Conservation (phyloP, 2,888 invertebrate genomes). For the Pristionchus maxplancki region DNA sequence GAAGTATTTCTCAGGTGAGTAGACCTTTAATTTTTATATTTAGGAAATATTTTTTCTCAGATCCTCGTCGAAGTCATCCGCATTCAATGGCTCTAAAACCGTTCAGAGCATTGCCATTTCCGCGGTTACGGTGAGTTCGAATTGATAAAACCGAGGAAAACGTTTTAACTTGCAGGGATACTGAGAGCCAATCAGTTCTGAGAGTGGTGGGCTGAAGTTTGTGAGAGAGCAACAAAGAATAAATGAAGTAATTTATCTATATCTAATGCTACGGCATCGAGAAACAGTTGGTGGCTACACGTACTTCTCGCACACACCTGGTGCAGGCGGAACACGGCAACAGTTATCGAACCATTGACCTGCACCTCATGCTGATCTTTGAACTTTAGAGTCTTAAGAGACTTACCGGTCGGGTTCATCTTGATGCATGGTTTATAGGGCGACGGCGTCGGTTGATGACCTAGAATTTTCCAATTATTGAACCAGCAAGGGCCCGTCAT, state of each 20-base stretch:
- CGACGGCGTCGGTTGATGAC: neutral
- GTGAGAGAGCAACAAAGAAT: no score
- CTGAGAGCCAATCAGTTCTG: neutral
- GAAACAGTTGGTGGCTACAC: no score
- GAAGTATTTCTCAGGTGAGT: neutral
- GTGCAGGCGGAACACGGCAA: neutral
- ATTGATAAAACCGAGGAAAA: neutral
- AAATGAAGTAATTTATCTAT: no score
- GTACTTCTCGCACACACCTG: neutral
- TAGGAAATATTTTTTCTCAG: neutral
- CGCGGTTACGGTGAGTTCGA: neutral
- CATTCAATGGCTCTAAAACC: neutral
- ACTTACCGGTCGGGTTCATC: neutral
- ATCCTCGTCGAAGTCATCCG: neutral
- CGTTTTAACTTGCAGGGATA: neutral
- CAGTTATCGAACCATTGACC: neutral
- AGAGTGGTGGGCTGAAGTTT: no score
- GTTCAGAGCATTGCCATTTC: neutral
- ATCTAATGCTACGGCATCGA: no score
- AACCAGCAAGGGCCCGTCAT: neutral
- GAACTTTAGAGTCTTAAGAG: no score
- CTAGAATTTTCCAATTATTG: neutral
- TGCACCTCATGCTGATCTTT: neutral
- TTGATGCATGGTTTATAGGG: neutral
- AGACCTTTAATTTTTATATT: neutral